Evolutionary conservation across 2,113 vertebrate genomes (phyloP), one percentile per base, ranked within the genome.

Genomic region (Toxotes chatareus): DNA sequence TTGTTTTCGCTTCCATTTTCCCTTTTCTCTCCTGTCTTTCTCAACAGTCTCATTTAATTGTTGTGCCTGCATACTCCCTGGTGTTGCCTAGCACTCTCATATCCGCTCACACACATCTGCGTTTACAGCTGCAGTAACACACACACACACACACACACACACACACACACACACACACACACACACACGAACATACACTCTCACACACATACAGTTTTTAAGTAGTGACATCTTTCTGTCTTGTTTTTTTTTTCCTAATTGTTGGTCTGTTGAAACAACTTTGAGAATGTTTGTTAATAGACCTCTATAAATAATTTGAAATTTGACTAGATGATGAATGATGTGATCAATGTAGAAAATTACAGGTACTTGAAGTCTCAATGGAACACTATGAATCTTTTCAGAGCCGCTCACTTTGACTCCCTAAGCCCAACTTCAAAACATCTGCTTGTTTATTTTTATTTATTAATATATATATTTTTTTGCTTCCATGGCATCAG

Each of bases 291-390:
- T 73, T 83, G 31, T 19, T 53, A 34, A 76, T 76, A 63, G 32
- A 19, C 8, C 27, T 73, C 80, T 57, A 44, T 67, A 67, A 68
- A 71, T 66, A 55, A 4, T 78, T 21, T 67, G 31, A 23, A 40
- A 63, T 56, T 67, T 38, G 62, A 71, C 21, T 42, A 19, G 55
- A 78, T 13, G 21, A 64, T 73, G 66, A 80, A 82, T 84, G 59
- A 80, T 38, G 14, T 68, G 40, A 87, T 81, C 31, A 77, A 8
- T 60, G 63, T 8, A 32, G 10, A 64, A 76, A 60, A 88, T 84
- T 74, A 27, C 51, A 76, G 63, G 49, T 79, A 46, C 83, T 84
- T 84, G 17, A 84, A 56, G 17, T 4, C 53, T 84, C 10, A 73
- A 11, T 53, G 21, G 46, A 73, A 79, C 79, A 16, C 16, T 63